phyloP scores from a whole-genome alignment of 92 coral and sea anemone species.

The Nematostella vectensis region DNA sequence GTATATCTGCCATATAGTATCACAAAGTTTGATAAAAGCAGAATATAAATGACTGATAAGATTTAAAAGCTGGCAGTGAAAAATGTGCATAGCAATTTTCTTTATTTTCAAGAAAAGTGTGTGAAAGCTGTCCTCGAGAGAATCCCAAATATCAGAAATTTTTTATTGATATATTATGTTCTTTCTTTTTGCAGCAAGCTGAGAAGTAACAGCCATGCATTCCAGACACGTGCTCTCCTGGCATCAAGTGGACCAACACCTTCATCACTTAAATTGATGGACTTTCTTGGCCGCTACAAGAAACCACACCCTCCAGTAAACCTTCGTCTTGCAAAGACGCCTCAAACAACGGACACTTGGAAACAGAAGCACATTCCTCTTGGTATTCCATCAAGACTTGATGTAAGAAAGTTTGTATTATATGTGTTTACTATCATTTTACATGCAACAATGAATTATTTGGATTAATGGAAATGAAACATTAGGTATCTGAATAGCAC shows the following conservation, averaged over 20 bases:
- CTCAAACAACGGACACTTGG: constrained; percentile 95
- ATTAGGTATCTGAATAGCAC: no score
- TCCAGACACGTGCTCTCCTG: constrained; percentile 46
- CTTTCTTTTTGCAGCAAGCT: constrained; percentile 29
- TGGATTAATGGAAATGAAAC: no score
- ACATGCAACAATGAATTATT: no score
- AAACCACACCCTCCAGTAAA: constrained; percentile 98
- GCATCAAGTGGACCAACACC: constrained; percentile 64
- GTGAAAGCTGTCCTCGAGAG: no score
- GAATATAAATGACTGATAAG: no score
- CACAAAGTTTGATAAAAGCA: no score
- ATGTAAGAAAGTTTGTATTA: constrained; percentile 39
- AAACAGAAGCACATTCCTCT: constrained; percentile 71
- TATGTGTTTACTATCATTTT: background rate
- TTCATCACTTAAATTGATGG: constrained; percentile 70
- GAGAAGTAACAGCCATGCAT: constrained; percentile 56
- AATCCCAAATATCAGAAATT: no score
- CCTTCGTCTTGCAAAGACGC: constrained; percentile 90
- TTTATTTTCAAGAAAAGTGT: no score
- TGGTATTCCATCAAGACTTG: constrained; percentile 73
- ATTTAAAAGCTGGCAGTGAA: no score
- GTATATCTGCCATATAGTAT: no score
- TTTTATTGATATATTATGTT: no score
- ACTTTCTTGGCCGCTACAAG: constrained; percentile 88
- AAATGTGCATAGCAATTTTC: no score